Conservation (phyloP, 2,113 vertebrate species). For the Charadrius vociferus region DNA sequence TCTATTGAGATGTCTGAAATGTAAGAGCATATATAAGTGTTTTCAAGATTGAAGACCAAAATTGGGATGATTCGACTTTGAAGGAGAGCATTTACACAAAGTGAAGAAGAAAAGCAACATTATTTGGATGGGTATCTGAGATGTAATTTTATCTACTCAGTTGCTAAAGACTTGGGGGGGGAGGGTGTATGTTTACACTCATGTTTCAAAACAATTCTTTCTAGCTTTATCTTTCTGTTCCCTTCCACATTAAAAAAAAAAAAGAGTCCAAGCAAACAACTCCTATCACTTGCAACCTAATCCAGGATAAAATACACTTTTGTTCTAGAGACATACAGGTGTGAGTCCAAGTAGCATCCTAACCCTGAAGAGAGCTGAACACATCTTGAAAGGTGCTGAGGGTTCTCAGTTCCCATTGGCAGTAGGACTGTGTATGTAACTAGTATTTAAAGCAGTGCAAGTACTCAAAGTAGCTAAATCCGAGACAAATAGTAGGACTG, state of each 20-base stretch:
- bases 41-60: not conserved
- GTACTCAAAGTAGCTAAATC: not conserved
- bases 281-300: not conserved
- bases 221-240: not conserved
- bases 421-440: not conserved
- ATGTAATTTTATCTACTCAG: not conserved
- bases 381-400: not conserved
- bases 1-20: not conserved
- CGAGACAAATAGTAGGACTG: not conserved
- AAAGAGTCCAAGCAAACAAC: not conserved
- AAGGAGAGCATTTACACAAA: not conserved
- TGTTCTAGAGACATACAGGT: not conserved
- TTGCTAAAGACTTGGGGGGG: not conserved
- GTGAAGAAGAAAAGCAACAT: not conserved
- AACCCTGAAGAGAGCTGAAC: not conserved
- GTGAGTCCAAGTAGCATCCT: not conserved
- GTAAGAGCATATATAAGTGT: not conserved
- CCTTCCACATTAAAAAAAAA: not conserved
- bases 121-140: not conserved
- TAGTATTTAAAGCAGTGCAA: not conserved
- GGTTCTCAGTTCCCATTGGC: not conserved
- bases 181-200: not conserved
- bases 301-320: not conserved
- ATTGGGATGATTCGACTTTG: not conserved
- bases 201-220: not conserved